Evolutionary conservation across 1,140 invertebrate species (phyloP).

Genomic region (Cataglyphis hispanica): DNA sequence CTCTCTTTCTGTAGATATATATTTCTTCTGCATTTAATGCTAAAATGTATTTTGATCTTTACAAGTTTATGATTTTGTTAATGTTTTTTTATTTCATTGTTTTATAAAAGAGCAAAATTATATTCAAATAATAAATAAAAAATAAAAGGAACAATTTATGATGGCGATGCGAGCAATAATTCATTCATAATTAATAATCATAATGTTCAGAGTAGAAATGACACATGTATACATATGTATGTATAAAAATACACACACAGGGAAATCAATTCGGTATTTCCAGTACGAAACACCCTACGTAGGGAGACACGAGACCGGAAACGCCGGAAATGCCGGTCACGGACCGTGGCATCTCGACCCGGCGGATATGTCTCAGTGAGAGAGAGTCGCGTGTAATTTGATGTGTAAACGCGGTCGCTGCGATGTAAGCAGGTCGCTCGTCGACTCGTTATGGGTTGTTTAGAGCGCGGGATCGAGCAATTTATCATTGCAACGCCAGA

Average conservation of each 20-base stretch:
- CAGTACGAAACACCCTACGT: constrained; percentile 3
- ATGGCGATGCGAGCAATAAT: too few species aligned
- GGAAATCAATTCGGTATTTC: constrained; percentile 22
- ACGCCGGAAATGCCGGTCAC: constrained; percentile 79
- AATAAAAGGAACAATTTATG: too few species aligned
- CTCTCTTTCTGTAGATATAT: too few species aligned
- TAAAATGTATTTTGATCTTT: too few species aligned
- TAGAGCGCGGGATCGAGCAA: constrained; percentile 10
- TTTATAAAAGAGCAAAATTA: too few species aligned
- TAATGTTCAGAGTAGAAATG: background rate
- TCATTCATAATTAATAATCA: too few species aligned
- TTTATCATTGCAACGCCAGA: background rate
- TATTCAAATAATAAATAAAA: too few species aligned
- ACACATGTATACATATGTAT: too few species aligned
- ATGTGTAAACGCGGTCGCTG: constrained; percentile 47
- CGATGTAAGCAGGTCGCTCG: constrained; percentile 41
- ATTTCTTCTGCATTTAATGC: too few species aligned
- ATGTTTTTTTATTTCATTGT: too few species aligned
- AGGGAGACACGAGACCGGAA: constrained; percentile 69
- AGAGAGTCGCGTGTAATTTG: constrained; percentile 34
- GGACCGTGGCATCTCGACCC: constrained; percentile 68
- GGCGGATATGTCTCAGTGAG: constrained; percentile 57
- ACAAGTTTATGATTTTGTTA: too few species aligned
- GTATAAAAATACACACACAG: background rate
- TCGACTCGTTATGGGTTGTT: constrained; percentile 4